Percentiles rank a stretch among this genome's conserved stretches.
These are phyloP conservation scores for Corapipo altera DNA, from an alignment of 2,113 vertebrate genomes.

Conservation along the genomic window DNA sequence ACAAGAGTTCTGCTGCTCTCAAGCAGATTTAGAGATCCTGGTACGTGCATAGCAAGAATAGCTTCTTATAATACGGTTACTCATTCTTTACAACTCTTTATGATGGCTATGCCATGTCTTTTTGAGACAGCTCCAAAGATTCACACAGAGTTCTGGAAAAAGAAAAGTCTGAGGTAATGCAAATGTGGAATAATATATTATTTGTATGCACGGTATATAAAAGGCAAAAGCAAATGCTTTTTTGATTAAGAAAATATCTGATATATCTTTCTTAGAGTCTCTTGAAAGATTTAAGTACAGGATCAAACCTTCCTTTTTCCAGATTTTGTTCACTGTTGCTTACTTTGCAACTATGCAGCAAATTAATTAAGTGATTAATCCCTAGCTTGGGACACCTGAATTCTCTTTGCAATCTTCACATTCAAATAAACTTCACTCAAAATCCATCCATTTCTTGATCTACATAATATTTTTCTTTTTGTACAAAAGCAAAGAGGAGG, in stretches of 20 bases:
- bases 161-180: background rate
- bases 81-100: background rate
- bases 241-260: background rate
- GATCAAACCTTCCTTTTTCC: background rate
- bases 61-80: background rate
- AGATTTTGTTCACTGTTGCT: background rate
- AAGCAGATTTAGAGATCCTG: background rate
- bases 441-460: background rate
- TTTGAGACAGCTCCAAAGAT: background rate
- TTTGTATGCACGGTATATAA: background rate
- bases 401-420: background rate
- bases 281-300: background rate
- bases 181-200: background rate
- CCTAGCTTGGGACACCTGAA: background rate
- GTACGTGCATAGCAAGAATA: background rate
- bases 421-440: background rate
- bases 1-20: background rate
- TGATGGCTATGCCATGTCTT: background rate
- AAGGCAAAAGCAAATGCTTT: background rate
- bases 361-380: background rate
- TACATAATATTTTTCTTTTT: background rate
- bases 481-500: background rate
- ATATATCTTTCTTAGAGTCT: background rate
- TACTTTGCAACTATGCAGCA: background rate
- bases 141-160: background rate